Base-by-base conservation (phyloP, 23 tunicate species). In the Halocynthia roretzi region DNA sequence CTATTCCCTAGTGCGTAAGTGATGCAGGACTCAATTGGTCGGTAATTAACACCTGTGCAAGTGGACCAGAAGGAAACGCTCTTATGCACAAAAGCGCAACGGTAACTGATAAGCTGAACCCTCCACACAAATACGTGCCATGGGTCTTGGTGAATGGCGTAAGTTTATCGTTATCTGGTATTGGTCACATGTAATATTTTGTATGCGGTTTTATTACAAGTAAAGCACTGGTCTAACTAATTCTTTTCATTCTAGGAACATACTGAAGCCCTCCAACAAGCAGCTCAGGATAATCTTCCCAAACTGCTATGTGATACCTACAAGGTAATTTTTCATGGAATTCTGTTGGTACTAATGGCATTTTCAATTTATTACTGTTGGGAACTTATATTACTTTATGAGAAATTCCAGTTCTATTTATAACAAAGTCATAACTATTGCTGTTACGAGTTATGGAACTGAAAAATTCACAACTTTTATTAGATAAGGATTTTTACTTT, bases 71-170 rank as follows among this genome's bases (percentile, higher is more conserved):
- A 70, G 97, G 97, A 44, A 91, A 85, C 58, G 64, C 68, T 8
- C 82, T 91, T 31, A 85, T 91, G 90, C 97, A 91, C 56, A 53
- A 85, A 50, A 50, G 84, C 17, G 97, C 84, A 15, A 10, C 82
- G 53, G 56, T 50, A 12, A 91, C 97, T n/a, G 87, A 71, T 67
- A 75, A 70, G 5, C 61, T 91, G 77, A 61, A 91, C 7, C 97
- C 97, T 5, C 49, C 54, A 10, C 90, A 85, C 53, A 81, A 62
- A 71, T 85, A 85, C 73, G 90, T 85, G 9, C 97, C 97, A 0
- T 85, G 90, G 97, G 80, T 91, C 67, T 8, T 64, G 31, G 80
- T 85, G 66, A 91, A 91, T 77, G 90, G 90, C 31, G 68, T 71
- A 22, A 10, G 76, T 22, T 11, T 20, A 65, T 65, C 5, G 17